Evolutionary conservation across 2,888 invertebrate species (phyloP).

Genomic region (Anarsia innoxiella): DNA sequence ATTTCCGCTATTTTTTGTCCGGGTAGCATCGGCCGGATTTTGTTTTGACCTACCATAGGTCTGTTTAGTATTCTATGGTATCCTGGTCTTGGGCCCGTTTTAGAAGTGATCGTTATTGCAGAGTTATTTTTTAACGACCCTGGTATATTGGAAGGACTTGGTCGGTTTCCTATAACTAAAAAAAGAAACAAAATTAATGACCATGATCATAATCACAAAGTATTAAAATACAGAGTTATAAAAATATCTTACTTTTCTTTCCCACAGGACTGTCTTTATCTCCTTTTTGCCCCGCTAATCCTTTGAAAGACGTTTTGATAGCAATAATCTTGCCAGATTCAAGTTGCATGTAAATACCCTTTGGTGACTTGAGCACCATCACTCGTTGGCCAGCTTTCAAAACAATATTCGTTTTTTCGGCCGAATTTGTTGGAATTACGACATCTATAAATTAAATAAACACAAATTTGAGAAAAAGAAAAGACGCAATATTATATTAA

Average conservation of each 20-base stretch:
- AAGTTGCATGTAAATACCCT: slow-evolving; percentile 96
- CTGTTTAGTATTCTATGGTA: slow-evolving; percentile 51
- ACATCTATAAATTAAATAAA: slow-evolving; percentile 76
- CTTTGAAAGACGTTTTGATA: slow-evolving; percentile 85
- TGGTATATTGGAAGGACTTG: slow-evolving; percentile 52
- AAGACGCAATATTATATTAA: no score
- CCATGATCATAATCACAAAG: neutral
- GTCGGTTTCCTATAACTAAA: slow-evolving; percentile 56
- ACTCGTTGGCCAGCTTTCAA: slow-evolving; percentile 96
- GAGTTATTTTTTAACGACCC: slow-evolving; percentile 76
- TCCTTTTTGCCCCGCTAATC: slow-evolving; percentile 65
- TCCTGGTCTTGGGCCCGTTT: slow-evolving; percentile 50
- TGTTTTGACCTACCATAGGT: slow-evolving; percentile 49
- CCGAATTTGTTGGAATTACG: slow-evolving; percentile 93
- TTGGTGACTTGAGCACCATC: slow-evolving; percentile 94
- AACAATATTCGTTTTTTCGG: slow-evolving; percentile 91
- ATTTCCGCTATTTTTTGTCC: slow-evolving; percentile 64
- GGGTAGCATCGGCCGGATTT: slow-evolving; percentile 51
- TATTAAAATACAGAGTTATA: neutral
- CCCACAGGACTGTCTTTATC: slow-evolving; percentile 60
- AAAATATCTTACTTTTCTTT: slow-evolving; percentile 49
- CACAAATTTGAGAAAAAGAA: neutral
- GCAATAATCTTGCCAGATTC: slow-evolving; percentile 97
- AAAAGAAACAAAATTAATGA: slow-evolving; percentile 9
- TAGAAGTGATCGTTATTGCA: slow-evolving; percentile 75